Conservation (phyloP, 92 coral and sea anemone species). For the Heteractis magnifica region DNA sequence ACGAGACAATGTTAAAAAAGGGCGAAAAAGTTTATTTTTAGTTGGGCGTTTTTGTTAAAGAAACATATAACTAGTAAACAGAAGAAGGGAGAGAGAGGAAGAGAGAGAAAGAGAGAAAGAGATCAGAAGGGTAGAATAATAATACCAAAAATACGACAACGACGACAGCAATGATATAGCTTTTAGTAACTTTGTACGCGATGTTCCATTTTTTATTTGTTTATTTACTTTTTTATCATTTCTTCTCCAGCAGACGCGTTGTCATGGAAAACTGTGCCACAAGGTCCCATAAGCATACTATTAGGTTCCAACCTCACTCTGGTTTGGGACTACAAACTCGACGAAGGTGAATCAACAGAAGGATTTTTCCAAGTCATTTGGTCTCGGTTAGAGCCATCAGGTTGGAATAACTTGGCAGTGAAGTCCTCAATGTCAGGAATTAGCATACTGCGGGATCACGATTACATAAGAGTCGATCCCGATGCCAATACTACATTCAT, state of each 20-base stretch:
- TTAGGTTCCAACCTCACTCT: conserved; percentile 49
- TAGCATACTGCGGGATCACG: conserved; percentile 33
- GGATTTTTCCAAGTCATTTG: conserved; percentile 56
- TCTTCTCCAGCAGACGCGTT: conserved; percentile 28
- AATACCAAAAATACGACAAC: neutral
- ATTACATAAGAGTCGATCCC: conserved; percentile 28
- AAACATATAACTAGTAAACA: too few relatives aligned
- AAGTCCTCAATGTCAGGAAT: conserved; percentile 51
- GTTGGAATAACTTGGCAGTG: conserved; percentile 50
- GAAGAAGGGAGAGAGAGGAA: too few relatives aligned
- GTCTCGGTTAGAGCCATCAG: conserved; percentile 38
- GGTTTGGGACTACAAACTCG: conserved; percentile 51
- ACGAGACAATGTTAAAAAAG: too few relatives aligned
- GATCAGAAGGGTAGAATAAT: too few relatives aligned
- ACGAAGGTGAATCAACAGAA: conserved; percentile 41
- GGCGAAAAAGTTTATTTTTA: too few relatives aligned
- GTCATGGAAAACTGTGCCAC: conserved; percentile 53
- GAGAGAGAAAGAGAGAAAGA: too few relatives aligned
- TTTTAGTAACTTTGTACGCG: too few relatives aligned
- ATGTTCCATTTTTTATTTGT: neutral
- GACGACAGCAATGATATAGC: too few relatives aligned
- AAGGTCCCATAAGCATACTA: conserved; percentile 29
- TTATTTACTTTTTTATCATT: neutral
- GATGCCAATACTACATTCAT: conserved; percentile 39
- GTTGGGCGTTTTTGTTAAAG: too few relatives aligned